A percentile compares a stretch with the other conserved stretches of the same genome.
phyloP scores from a whole-genome alignment of 2,888 invertebrate genomes.

The Chaitophorus viminalis region DNA sequence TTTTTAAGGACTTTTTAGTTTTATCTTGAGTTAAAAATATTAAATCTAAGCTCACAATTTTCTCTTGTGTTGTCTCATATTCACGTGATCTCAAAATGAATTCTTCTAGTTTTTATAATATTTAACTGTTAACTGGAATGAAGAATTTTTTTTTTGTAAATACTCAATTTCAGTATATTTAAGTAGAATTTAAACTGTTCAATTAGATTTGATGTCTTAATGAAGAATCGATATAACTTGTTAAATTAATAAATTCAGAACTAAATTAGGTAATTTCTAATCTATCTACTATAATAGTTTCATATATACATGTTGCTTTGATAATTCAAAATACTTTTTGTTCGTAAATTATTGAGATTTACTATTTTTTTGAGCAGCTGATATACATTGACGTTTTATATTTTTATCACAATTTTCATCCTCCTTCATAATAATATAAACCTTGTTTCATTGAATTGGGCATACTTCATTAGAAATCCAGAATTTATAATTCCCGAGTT shows the following conservation, averaged over 20 bases:
- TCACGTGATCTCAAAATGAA: conserved; percentile 31
- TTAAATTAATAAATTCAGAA: conserved; percentile 17
- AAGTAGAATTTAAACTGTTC: too few species aligned
- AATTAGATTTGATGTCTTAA: not conserved
- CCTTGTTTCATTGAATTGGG: not conserved
- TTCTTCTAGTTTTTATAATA: conserved; percentile 46
- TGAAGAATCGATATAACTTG: conserved; percentile 27
- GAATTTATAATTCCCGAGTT: conserved; percentile 28
- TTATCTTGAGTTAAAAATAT: conserved; percentile 25
- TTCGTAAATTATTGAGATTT: conserved; percentile 1
- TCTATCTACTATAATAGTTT: conserved; percentile 13
- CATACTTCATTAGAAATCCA: not conserved
- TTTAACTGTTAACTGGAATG: conserved; percentile 33
- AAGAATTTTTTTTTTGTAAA: conserved; percentile 40
- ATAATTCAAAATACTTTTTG: conserved; percentile 1
- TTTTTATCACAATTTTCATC: not conserved
- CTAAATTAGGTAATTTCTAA: too few species aligned
- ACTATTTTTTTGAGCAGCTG: conserved; percentile 14
- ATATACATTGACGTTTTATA: not conserved
- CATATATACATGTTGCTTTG: not conserved
- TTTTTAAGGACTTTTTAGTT: conserved; percentile 23
- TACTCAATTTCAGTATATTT: conserved; percentile 30
- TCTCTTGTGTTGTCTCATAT: conserved; percentile 10
- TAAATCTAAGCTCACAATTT: conserved; percentile 16
- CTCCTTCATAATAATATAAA: not conserved